Evolutionary conservation across 2,113 vertebrate genomes (phyloP).

Genomic region (Neodon shergylaensis): DNA sequence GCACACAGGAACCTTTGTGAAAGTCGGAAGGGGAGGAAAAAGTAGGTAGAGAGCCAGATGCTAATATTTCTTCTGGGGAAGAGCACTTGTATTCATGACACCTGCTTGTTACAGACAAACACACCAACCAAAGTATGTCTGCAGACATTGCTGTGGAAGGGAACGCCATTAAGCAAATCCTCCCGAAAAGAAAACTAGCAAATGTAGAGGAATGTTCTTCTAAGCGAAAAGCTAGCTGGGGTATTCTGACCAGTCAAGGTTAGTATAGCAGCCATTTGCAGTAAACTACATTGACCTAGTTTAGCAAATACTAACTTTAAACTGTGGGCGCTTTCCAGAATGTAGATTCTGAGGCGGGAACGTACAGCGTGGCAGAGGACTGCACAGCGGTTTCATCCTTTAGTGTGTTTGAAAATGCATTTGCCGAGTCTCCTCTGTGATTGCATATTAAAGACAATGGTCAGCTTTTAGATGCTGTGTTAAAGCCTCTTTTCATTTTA

Average conservation of each 20-base stretch:
- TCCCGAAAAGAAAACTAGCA: constrained; percentile 85
- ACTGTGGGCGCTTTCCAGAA: constrained; percentile 49
- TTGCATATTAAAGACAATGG: not conserved
- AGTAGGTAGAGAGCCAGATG: constrained; percentile 61
- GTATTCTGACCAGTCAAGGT: constrained; percentile 98
- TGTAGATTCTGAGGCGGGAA: constrained; percentile 26
- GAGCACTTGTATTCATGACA: constrained; percentile 71
- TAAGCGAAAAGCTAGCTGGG: constrained; percentile 92
- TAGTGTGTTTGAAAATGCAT: not conserved
- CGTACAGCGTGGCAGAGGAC: not conserved
- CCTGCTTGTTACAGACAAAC: constrained; percentile 71
- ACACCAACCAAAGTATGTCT: constrained; percentile 83
- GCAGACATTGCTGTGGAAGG: constrained; percentile 80
- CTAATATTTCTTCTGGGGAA: constrained; percentile 61
- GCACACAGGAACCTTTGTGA: constrained; percentile 73
- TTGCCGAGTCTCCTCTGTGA: not conserved
- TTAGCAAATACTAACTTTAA: constrained; percentile 70
- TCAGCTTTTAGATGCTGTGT: not conserved
- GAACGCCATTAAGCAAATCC: constrained; percentile 77
- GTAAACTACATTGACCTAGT: constrained; percentile 57
- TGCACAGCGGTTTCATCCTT: not conserved
- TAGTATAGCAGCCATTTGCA: constrained; percentile 84
- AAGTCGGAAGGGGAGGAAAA: constrained; percentile 64
- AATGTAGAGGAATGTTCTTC: constrained; percentile 81
- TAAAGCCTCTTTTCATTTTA: not conserved